Conservation (phyloP, 2,113 vertebrate genomes). For the Macrotis lagotis region DNA sequence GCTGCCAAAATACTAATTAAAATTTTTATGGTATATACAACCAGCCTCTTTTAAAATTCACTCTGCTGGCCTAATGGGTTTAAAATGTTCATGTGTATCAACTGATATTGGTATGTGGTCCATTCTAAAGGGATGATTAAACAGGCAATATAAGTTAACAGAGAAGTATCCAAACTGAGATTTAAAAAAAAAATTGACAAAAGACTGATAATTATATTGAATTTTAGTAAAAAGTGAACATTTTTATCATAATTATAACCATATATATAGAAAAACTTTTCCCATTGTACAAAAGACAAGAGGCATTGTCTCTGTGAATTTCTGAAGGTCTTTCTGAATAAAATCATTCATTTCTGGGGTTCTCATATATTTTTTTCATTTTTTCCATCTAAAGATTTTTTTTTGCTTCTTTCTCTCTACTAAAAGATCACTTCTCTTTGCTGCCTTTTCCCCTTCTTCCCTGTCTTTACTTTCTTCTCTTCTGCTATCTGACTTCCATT, state of each 20-base stretch:
- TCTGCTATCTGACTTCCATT: neutral
- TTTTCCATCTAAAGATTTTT: neutral
- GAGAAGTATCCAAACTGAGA: neutral
- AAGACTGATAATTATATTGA: neutral
- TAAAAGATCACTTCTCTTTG: neutral
- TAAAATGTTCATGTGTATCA: slow-evolving; percentile 26
- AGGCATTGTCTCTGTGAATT: neutral
- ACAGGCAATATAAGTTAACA: neutral
- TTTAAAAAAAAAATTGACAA: neutral
- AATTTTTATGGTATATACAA: neutral
- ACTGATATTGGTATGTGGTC: neutral
- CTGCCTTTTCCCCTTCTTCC: neutral
- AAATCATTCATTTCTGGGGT: neutral
- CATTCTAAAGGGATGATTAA: neutral
- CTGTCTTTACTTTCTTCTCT: neutral
- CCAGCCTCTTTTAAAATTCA: neutral
- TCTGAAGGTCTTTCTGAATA: neutral
- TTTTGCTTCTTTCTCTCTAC: neutral
- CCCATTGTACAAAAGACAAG: neutral
- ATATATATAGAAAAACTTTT: neutral
- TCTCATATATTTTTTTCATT: neutral
- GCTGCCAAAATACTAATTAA: slow-evolving; percentile 36
- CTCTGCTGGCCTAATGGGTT: slow-evolving; percentile 4
- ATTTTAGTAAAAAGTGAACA: slow-evolving; percentile 15
- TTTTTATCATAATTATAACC: neutral